Percentiles rank a stretch among this genome's conserved stretches.
phyloP scores from a whole-genome alignment of 2,888 invertebrate genomes.

The Lottia scabra region DNA sequence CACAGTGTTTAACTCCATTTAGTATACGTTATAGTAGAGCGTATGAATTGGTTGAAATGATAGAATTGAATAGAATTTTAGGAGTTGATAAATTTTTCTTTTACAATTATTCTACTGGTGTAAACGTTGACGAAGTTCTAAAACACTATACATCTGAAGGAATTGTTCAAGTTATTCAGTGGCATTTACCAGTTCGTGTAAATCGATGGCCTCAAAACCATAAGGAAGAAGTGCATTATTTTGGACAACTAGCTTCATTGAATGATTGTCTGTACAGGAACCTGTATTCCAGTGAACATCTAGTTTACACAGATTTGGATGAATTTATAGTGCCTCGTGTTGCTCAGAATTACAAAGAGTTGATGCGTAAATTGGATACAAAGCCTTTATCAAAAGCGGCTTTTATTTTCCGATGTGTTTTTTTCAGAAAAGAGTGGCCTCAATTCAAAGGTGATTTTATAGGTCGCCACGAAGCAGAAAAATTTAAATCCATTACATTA shows the following conservation, averaged over 20 bases:
- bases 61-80: constrained; percentile 61
- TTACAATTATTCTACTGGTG: constrained; percentile 55
- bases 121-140: constrained; percentile 48
- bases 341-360: constrained; percentile 40
- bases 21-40: constrained; percentile 47
- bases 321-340: constrained; percentile 63
- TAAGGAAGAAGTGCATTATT: constrained; percentile 59
- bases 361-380: constrained; percentile 25
- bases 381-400: constrained; percentile 11
- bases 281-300: constrained; percentile 42
- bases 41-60: constrained; percentile 62
- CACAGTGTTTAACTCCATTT: constrained; percentile 53
- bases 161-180: constrained; percentile 50
- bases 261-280: constrained; percentile 65
- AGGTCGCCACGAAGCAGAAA: constrained; percentile 30
- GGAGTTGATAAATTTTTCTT: constrained; percentile 62
- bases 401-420: constrained; percentile 42
- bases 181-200: constrained; percentile 56
- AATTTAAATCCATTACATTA: constrained; percentile 45
- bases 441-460: constrained; percentile 23
- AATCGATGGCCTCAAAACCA: constrained; percentile 34
- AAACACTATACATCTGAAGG: constrained; percentile 45
- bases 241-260: constrained; percentile 62
- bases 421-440: constrained; percentile 55
- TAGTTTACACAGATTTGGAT: constrained; percentile 64